Percentiles rank a stretch among this genome's conserved stretches.
Conservation (phyloP, 2,888 invertebrate species). For the Heliconius ismenius region DNA sequence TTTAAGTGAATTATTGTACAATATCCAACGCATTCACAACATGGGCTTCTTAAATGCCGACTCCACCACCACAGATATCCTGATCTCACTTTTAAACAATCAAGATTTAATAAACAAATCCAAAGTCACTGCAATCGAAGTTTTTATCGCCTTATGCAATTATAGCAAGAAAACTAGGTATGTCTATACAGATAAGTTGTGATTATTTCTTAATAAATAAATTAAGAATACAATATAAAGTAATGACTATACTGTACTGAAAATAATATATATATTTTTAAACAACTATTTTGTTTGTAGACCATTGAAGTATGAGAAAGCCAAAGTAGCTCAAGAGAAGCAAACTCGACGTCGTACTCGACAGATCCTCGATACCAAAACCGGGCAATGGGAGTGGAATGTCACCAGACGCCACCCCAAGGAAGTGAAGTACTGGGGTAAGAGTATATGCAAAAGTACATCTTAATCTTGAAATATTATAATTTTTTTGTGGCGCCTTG, state of each 20-base stretch:
- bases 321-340: slow-evolving; percentile 62
- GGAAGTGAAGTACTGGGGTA: slow-evolving; percentile 73
- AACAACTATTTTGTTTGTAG: slow-evolving; percentile 43
- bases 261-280: not conserved
- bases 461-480: not conserved
- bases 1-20: slow-evolving; percentile 74
- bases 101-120: slow-evolving; percentile 71
- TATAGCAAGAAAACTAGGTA: slow-evolving; percentile 84
- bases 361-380: slow-evolving; percentile 63
- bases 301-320: slow-evolving; percentile 67
- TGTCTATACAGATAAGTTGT: not conserved
- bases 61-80: slow-evolving; percentile 73
- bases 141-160: slow-evolving; percentile 82
- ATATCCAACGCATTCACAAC: slow-evolving; percentile 84
- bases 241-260: too few species aligned
- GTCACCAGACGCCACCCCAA: slow-evolving; percentile 68
- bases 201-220: not conserved
- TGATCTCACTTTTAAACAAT: slow-evolving; percentile 78
- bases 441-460: slow-evolving; percentile 42
- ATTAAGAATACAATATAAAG: too few species aligned
- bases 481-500: not conserved
- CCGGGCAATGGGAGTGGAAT: slow-evolving; percentile 70
- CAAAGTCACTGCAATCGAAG: slow-evolving; percentile 73
- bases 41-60: slow-evolving; percentile 81
- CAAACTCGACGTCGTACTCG: slow-evolving; percentile 67